A percentile compares a stretch with the other conserved stretches of the same genome.
Conservation (phyloP, 2,888 invertebrate species). For the Eucriotettix oculatus region DNA sequence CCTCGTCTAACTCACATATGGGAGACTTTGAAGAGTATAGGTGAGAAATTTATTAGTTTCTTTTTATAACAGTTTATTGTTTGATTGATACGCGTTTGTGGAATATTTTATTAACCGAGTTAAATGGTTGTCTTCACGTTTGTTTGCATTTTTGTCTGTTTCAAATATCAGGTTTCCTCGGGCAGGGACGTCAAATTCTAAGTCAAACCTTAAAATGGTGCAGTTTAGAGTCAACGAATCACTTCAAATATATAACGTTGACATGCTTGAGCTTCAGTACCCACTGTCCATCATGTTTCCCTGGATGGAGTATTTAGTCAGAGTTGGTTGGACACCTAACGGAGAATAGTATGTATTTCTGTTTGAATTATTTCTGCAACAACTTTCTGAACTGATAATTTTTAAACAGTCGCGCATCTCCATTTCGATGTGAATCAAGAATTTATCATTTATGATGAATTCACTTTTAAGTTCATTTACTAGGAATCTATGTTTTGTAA, state of each 20-base stretch:
- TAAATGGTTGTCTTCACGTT: background rate
- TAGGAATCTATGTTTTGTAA: background rate
- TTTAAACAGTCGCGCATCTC: no score
- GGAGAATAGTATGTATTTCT: slow-evolving; percentile 57
- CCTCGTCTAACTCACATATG: slow-evolving; percentile 60
- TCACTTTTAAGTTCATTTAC: background rate
- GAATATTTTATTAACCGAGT: background rate
- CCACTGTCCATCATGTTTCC: slow-evolving; percentile 69
- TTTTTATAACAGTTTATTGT: background rate
- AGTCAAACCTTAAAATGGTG: slow-evolving; percentile 71
- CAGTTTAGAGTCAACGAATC: slow-evolving; percentile 51
- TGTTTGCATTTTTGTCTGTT: background rate
- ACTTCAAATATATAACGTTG: slow-evolving; percentile 55
- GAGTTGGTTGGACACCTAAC: slow-evolving; percentile 91
- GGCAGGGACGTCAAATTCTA: slow-evolving; percentile 80
- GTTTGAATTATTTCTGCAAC: background rate
- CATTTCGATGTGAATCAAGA: no score
- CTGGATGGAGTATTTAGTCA: slow-evolving; percentile 87
- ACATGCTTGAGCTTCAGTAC: slow-evolving; percentile 57
- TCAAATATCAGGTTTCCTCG: slow-evolving; percentile 54
- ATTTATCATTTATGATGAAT: background rate
- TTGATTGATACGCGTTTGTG: background rate
- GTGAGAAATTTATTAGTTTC: slow-evolving; percentile 14
- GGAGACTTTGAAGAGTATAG: slow-evolving; percentile 65
- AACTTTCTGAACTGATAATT: no score